A percentile compares a stretch with the other conserved stretches of the same genome.
Conservation (phyloP, 1,140 invertebrate species). For the Drosophila jambulina region DNA sequence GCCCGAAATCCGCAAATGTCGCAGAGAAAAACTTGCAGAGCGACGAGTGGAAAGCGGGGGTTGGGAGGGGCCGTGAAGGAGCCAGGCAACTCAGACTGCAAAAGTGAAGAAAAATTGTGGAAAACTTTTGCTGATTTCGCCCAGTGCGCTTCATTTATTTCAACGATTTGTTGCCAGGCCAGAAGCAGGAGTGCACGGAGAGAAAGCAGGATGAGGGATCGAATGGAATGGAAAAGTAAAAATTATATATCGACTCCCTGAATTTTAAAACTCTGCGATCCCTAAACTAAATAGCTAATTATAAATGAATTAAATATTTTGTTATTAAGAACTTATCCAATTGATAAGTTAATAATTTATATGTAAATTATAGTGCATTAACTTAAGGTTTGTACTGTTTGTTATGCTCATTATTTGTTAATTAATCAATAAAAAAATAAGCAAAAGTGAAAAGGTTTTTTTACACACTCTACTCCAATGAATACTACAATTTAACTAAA, state of each 20-base stretch:
- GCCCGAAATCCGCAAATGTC: constrained; percentile 78
- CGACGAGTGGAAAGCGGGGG: neutral
- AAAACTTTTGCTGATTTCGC: constrained; percentile 82
- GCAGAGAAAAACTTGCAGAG: constrained; percentile 55
- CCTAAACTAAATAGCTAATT: no score
- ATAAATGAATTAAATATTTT: no score
- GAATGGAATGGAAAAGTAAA: neutral
- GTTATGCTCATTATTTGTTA: no score
- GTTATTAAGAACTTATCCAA: no score
- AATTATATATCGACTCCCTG: no score
- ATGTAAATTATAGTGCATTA: no score
- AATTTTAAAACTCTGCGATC: no score
- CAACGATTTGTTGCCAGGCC: constrained; percentile 77
- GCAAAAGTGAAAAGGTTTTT: no score
- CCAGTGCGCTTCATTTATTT: constrained; percentile 83
- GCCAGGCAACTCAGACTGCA: constrained; percentile 39
- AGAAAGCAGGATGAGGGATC: neutral
- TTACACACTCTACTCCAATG: neutral
- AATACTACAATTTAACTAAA: neutral
- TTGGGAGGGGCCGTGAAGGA: neutral
- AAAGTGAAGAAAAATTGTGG: constrained; percentile 81
- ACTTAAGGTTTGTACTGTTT: no score
- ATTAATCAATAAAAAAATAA: no score
- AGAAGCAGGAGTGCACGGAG: constrained; percentile 17
- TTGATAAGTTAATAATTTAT: no score